phyloP scores from a whole-genome alignment of 2,113 vertebrate species.

The Elachura formosa region DNA sequence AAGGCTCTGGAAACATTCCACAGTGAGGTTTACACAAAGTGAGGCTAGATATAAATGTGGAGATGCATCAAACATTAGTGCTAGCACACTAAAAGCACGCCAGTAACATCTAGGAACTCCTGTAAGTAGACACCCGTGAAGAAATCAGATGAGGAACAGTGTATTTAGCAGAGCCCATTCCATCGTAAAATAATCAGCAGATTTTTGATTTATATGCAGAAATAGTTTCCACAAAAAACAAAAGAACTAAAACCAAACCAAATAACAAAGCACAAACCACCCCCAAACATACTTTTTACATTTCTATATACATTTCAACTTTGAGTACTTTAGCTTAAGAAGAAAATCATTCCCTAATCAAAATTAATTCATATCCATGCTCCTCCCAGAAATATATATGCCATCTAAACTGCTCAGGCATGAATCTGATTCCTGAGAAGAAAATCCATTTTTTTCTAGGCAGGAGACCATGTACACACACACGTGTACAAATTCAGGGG shows the following conservation, averaged over 20 bases:
- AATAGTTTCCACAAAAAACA: background rate
- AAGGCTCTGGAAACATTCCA: background rate
- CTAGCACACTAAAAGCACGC: background rate
- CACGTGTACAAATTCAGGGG: accelerated
- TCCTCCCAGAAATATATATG: accelerated
- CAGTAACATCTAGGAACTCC: background rate
- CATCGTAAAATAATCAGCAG: background rate
- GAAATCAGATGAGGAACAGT: background rate
- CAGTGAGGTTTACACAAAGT: background rate
- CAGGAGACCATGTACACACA: background rate
- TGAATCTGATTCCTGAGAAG: background rate
- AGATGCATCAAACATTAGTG: background rate
- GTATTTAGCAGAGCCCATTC: background rate
- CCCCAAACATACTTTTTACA: accelerated
- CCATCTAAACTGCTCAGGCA: background rate
- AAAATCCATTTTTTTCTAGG: background rate
- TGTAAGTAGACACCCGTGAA: background rate
- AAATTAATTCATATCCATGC: background rate
- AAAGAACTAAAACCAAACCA: too few species aligned
- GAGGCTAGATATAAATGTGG: background rate
- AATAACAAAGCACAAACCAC: background rate
- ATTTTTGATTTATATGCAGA: background rate
- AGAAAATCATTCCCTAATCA: background rate
- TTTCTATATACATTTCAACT: background rate
- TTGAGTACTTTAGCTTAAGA: background rate